Conservation (phyloP, 1,140 invertebrate genomes). For the Meloidogyne floridensis region DNA sequence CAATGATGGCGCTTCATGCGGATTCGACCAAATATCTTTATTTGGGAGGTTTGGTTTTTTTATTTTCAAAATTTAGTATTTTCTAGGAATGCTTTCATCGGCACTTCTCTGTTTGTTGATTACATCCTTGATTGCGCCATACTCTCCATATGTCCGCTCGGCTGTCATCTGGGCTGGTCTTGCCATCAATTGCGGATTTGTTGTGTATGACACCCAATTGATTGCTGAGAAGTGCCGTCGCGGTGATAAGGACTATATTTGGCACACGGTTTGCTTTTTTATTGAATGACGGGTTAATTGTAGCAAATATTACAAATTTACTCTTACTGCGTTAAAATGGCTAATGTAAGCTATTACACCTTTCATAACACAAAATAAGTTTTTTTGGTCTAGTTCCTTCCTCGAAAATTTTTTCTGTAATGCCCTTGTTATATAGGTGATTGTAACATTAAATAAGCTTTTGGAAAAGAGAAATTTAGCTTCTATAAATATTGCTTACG, state of each 20-base stretch:
- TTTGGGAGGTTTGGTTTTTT: constrained; percentile 70
- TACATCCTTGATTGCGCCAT: constrained; percentile 72
- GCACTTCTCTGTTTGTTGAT: constrained; percentile 78
- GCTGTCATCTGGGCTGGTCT: constrained; percentile 83
- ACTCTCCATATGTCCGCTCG: constrained; percentile 74
- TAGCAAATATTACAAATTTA: no score
- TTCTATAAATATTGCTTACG: no score
- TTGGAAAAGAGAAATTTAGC: no score
- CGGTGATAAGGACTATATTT: constrained; percentile 87
- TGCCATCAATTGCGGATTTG: constrained; percentile 86
- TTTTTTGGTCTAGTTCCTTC: no score
- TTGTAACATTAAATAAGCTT: no score
- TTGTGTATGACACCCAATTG: constrained; percentile 91
- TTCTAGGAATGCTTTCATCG: constrained; percentile 75
- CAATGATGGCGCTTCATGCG: constrained; percentile 80
- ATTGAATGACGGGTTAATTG: neutral
- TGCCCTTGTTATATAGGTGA: no score
- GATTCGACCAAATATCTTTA: constrained; percentile 83
- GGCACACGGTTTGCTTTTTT: constrained; percentile 57
- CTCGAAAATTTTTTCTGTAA: no score
- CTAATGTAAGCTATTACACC: no score
- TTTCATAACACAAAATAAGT: no score
- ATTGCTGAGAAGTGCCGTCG: constrained; percentile 87
- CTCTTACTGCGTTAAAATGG: no score
- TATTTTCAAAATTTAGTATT: constrained; percentile 21